Evolutionary conservation across 2,888 invertebrate genomes (phyloP).

Genomic region (Phanerotoma sp.): DNA sequence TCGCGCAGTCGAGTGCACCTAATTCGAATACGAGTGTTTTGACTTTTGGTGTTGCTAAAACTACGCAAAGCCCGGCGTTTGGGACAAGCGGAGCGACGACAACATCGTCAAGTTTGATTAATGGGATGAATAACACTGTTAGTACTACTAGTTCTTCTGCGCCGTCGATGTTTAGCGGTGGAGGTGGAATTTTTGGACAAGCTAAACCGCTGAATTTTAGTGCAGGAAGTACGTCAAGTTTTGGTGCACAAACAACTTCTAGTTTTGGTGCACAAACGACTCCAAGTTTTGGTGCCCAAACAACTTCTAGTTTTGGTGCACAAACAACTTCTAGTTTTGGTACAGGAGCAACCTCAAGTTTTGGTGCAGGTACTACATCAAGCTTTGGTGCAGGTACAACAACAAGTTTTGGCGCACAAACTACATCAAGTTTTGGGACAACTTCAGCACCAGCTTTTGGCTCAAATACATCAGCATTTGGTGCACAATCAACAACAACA

Average conservation of each 20-base stretch:
- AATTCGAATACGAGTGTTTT: conserved; percentile 8
- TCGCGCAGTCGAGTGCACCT: not conserved
- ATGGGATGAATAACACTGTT: conserved; percentile 5
- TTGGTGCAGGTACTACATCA: no score
- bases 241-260: conserved; percentile 17
- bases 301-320: conserved; percentile 22
- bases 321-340: not conserved
- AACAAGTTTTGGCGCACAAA: conserved; percentile 11
- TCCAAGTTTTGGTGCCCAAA: conserved; percentile 13
- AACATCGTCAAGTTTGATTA: conserved; percentile 22
- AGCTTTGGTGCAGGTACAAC: no score
- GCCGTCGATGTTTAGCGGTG: conserved; percentile 22
- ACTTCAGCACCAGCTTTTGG: conserved; percentile 14
- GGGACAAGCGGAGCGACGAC: conserved; percentile 9
- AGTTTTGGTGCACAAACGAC: conserved; percentile 16
- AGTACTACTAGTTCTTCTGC: conserved; percentile 18
- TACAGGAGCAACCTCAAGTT: not conserved
- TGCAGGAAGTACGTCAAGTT: conserved; percentile 6
- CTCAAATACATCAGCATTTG: conserved; percentile 13
- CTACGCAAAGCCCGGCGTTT: conserved; percentile 9
- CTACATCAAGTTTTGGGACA: conserved; percentile 18
- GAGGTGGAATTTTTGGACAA: conserved; percentile 31
- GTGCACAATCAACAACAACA: conserved; percentile 11
- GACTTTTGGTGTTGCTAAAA: not conserved
- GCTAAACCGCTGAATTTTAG: conserved; percentile 30